These are phyloP conservation scores for Mesorhabditis belari DNA, from an alignment of 2,888 invertebrate genomes.

Conservation along the genomic window DNA sequence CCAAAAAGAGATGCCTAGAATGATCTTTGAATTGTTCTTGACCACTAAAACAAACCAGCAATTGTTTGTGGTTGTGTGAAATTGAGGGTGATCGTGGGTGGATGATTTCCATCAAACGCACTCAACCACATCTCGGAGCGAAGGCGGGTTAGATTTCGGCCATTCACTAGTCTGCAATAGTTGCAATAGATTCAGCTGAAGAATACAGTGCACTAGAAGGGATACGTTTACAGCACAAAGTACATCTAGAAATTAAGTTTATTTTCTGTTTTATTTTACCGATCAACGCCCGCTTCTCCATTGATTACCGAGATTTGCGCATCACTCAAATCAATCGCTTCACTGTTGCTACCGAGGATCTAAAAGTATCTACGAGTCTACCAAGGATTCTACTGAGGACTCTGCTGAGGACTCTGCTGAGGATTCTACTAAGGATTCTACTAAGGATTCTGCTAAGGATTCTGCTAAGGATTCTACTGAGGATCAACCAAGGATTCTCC, in stretches of 20 bases:
- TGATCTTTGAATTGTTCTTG: background rate
- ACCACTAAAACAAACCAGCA: slow-evolving; percentile 8
- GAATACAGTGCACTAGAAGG: too few relatives aligned
- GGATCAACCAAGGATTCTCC: too few relatives aligned
- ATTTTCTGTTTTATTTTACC: background rate
- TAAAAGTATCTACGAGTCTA: background rate
- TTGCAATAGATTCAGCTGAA: too few relatives aligned
- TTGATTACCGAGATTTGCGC: background rate
- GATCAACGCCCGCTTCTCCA: background rate
- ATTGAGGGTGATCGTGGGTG: slow-evolving; percentile 24
- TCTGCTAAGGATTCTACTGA: too few relatives aligned
- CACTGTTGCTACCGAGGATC: background rate
- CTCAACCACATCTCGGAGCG: slow-evolving; percentile 62
- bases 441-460: too few relatives aligned
- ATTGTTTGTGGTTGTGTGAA: slow-evolving; percentile 21
- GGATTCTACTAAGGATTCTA: too few relatives aligned
- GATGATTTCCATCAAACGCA: slow-evolving; percentile 39
- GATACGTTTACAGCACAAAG: too few relatives aligned
- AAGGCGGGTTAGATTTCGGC: slow-evolving; percentile 66
- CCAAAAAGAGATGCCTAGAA: slow-evolving; percentile 66
- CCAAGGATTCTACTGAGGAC: too few relatives aligned
- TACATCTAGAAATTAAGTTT: background rate
- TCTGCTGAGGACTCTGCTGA: too few relatives aligned
- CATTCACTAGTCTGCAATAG: slow-evolving; percentile 64
- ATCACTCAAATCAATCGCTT: background rate